A percentile compares a stretch with the other conserved stretches of the same genome.
Conservation (phyloP, 2,888 invertebrate genomes). For the Lepidochrysops patricia region DNA sequence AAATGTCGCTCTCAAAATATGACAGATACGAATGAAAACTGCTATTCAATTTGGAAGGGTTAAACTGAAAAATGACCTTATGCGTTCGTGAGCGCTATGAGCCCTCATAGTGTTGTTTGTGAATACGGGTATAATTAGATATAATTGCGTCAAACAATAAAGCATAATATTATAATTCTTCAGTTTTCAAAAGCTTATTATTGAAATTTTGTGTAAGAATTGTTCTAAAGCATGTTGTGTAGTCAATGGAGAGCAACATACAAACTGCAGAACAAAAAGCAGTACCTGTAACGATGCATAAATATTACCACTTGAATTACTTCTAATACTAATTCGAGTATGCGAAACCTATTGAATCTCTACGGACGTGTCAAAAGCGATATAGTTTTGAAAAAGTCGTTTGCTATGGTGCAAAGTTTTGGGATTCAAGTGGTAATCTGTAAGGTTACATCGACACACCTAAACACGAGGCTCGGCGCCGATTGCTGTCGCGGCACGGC, state of each 20-base stretch:
- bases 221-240: background rate
- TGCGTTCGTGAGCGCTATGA: too few relatives aligned
- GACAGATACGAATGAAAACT: too few relatives aligned
- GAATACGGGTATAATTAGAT: too few relatives aligned
- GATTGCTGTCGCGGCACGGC: constrained; percentile 75
- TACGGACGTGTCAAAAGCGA: constrained; percentile 5
- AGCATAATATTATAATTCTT: too few relatives aligned
- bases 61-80: too few relatives aligned
- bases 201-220: background rate
- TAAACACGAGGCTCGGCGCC: constrained; percentile 74
- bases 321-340: constrained; percentile 13
- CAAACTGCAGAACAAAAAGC: constrained; percentile 12
- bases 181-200: too few relatives aligned
- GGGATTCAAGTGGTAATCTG: constrained; percentile 51
- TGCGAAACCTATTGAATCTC: constrained; percentile 12
- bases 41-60: too few relatives aligned
- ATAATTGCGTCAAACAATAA: too few relatives aligned
- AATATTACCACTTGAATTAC: constrained; percentile 48
- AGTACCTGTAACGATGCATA: constrained; percentile 13
- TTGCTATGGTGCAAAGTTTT: constrained; percentile 13
- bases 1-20: too few relatives aligned
- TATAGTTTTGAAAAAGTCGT: background rate
- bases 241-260: constrained; percentile 5
- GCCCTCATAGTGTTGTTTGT: too few relatives aligned
- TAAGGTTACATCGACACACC: constrained; percentile 74